Percentiles rank a stretch among this genome's conserved stretches.
These are phyloP conservation scores for Scaptomyza graminum DNA, from an alignment of 1,140 invertebrate species.

Conservation along the genomic window DNA sequence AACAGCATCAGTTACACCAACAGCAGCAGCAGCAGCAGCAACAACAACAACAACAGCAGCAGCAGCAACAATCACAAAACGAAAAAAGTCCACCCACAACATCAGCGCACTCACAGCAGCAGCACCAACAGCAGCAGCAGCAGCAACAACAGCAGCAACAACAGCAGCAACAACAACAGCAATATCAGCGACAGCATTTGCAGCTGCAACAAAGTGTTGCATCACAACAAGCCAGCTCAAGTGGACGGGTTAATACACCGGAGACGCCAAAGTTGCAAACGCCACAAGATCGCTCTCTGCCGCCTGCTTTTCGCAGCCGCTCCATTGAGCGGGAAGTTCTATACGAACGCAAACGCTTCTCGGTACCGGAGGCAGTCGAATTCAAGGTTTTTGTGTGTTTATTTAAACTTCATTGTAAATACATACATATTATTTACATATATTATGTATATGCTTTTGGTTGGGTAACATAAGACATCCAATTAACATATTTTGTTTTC, in stretches of 20 bases:
- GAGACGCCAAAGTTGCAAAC: conserved; percentile 76
- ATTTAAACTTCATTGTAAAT: conserved; percentile 1
- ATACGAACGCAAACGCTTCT: conserved; percentile 79
- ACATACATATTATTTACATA: conserved; percentile 7
- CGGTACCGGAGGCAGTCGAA: conserved; percentile 68
- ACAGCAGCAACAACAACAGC: conserved; percentile 23
- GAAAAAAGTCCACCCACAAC: conserved; percentile 62
- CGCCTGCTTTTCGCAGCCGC: conserved; percentile 79
- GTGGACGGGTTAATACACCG: conserved; percentile 62
- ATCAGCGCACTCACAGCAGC: conserved; percentile 51
- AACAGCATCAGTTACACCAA: conserved; percentile 75
- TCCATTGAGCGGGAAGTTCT: conserved; percentile 77
- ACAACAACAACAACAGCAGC: conserved; percentile 29
- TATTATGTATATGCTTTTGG: neutral
- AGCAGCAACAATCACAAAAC: conserved; percentile 36
- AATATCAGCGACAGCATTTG: conserved; percentile 45
- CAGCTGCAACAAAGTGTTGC: conserved; percentile 52
- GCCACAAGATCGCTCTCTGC: conserved; percentile 74
- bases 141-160: conserved; percentile 43
- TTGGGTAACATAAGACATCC: neutral
- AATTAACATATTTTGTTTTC: neutral
- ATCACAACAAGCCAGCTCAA: conserved; percentile 28
- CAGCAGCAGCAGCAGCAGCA: conserved; percentile 65
- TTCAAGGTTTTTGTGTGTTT: conserved; percentile 66
- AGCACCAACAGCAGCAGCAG: conserved; percentile 45